Base-by-base conservation (phyloP, 2,888 invertebrate species). In the Prosopocoilus inquinatus region DNA sequence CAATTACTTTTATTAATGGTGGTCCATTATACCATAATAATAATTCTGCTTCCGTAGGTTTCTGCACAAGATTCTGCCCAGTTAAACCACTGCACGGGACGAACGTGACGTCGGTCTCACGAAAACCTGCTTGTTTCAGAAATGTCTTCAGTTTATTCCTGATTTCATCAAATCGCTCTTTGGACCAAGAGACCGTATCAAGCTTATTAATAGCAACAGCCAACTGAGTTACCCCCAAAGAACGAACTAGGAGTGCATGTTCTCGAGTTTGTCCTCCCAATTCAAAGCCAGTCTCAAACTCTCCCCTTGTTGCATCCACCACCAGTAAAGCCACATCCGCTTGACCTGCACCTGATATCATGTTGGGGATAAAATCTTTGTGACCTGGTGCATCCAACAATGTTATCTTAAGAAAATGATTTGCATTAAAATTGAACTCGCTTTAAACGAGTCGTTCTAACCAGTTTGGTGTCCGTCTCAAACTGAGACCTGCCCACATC, bases 251-350 rank as follows among this genome's bases (percentile, higher is more conserved):
- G 47, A 98, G 79, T 2, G 98, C 95, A 80, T 99, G 98, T 76
- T 99, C 98, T 59, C 97, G 82, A 0, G 98, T 99, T 78, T 99
- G 99, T 1, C 99, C 99, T 9, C 98, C 98, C 65, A 89, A 87
- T 70, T 98, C 97, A 78, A 99, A 99, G 1, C 99, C 99, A 39
- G 97, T 95, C 78, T 99, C 99, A 79, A 99, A 99, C 79, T 99
- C 99, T 16, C 99, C 99, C 66, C 90, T 82, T 0, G 91, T 91
- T 0, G 97, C 94, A 81, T 99, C 98, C 0, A 99, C 92, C 0
- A 99, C 98, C 15, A 99, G 79, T 33, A 99, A 80, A 9, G 96
- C 97, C 1, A 95, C 97, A 80, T 99, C 99, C 2, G 99, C 99
- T 78, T 98, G 97, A 0, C 96, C 93, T 1, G 98, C 96, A 11